Evolutionary conservation across 2,888 invertebrate species (phyloP).

Genomic region (Trachelus iudaicus): DNA sequence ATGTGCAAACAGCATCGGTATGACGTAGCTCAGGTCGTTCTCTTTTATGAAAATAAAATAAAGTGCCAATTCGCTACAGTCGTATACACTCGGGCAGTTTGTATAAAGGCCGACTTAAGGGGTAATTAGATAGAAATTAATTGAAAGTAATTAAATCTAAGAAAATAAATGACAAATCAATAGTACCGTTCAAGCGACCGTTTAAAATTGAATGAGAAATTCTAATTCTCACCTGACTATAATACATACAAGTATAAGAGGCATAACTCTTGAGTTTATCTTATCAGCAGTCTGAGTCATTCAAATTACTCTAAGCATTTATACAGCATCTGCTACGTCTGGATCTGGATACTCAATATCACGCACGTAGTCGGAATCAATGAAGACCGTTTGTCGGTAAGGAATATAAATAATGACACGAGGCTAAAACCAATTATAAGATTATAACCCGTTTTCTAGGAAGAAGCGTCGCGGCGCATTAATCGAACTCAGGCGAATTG

Average conservation of each 20-base stretch:
- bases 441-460: slow-evolving; percentile 19
- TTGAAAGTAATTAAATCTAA: background rate
- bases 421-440: slow-evolving; percentile 23
- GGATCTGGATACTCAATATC: background rate
- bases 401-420: slow-evolving; percentile 33
- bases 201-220: background rate
- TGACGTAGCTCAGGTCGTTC: background rate
- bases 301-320: background rate
- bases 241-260: too few species aligned
- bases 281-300: background rate
- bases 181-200: background rate
- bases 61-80: background rate
- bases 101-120: background rate
- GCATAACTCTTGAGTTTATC: background rate
- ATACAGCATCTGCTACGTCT: background rate
- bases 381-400: slow-evolving; percentile 28
- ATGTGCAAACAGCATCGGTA: slow-evolving; percentile 7
- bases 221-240: background rate
- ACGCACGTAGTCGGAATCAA: slow-evolving; percentile 31
- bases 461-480: slow-evolving; percentile 19
- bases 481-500: slow-evolving; percentile 24
- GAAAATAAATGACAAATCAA: background rate
- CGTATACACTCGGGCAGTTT: background rate
- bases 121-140: background rate
- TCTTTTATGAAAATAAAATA: background rate